phyloP scores from a whole-genome alignment of 2,888 invertebrate species.

The Altica lythri region DNA sequence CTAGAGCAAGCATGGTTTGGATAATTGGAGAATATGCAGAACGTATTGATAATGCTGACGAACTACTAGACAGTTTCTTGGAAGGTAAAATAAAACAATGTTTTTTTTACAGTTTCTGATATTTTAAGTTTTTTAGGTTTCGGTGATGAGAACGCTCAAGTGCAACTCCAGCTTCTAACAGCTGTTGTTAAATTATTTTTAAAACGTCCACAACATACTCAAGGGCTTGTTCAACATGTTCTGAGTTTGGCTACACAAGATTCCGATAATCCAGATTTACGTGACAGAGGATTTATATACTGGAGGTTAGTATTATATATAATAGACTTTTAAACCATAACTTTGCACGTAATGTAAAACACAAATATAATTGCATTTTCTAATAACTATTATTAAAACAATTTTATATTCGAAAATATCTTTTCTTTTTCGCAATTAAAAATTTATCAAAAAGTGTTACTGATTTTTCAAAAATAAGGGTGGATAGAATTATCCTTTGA shows the following conservation, averaged over 20 bases:
- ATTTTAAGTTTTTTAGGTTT: constrained; percentile 42
- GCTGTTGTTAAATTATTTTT: constrained; percentile 98
- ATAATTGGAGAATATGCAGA: constrained; percentile 98
- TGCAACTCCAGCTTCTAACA: constrained; percentile 91
- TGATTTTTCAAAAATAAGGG: too few relatives aligned
- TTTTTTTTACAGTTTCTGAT: too few relatives aligned
- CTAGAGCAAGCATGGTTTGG: constrained; percentile 97
- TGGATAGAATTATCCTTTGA: too few relatives aligned
- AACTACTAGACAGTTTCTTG: constrained; percentile 94
- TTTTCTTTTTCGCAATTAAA: too few relatives aligned
- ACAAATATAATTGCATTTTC: too few relatives aligned
- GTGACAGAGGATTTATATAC: constrained; percentile 99
- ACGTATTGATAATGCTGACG: constrained; percentile 98
- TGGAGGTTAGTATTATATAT: constrained; percentile 85
- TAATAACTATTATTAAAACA: too few relatives aligned
- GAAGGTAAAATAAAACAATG: constrained; percentile 71
- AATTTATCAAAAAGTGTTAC: too few relatives aligned
- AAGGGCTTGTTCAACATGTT: constrained; percentile 97
- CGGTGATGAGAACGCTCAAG: constrained; percentile 55
- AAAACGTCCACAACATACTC: constrained; percentile 97
- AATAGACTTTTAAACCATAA: too few relatives aligned
- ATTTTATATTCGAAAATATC: too few relatives aligned
- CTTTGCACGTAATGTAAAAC: too few relatives aligned
- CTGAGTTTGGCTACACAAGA: constrained; percentile 87
- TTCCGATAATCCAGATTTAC: constrained; percentile 97